phyloP scores from a whole-genome alignment of 2,797 vertebrate species.

The Peromyscus nudipes region DNA sequence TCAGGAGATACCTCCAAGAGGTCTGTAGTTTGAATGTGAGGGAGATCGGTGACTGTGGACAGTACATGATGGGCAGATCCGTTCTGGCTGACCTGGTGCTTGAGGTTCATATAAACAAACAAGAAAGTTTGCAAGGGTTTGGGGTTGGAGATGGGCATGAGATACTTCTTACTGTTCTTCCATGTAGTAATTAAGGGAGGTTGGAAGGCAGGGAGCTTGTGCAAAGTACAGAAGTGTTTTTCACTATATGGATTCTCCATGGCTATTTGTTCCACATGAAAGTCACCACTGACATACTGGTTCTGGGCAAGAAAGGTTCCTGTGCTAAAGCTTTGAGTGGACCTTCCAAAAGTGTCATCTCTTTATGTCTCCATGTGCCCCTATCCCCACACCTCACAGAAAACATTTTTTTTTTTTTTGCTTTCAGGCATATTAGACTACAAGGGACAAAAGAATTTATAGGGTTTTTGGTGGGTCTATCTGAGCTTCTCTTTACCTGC shows the following conservation, averaged over 20 bases:
- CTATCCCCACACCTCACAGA: background rate
- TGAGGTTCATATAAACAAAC: background rate
- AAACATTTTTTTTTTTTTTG: background rate
- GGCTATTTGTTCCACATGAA: background rate
- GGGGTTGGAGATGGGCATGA: no score
- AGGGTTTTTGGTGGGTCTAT: background rate
- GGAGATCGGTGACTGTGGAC: background rate
- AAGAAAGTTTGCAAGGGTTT: background rate
- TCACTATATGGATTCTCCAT: background rate
- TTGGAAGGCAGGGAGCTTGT: background rate
- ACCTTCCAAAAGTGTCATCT: background rate
- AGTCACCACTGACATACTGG: background rate
- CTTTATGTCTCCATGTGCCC: background rate
- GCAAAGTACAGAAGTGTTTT: background rate
- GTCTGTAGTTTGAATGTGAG: background rate
- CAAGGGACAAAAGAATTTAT: background rate
- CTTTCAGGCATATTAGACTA: background rate
- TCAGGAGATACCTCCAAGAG: background rate
- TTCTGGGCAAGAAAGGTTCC: background rate
- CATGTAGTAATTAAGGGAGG: background rate
- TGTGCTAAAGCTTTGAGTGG: background rate
- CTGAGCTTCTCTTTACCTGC: background rate
- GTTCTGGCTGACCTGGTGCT: background rate
- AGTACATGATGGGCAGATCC: background rate
- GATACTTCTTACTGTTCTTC: background rate